phyloP scores from a whole-genome alignment of 2,113 vertebrate genomes.

The Tenrec ecaudatus region DNA sequence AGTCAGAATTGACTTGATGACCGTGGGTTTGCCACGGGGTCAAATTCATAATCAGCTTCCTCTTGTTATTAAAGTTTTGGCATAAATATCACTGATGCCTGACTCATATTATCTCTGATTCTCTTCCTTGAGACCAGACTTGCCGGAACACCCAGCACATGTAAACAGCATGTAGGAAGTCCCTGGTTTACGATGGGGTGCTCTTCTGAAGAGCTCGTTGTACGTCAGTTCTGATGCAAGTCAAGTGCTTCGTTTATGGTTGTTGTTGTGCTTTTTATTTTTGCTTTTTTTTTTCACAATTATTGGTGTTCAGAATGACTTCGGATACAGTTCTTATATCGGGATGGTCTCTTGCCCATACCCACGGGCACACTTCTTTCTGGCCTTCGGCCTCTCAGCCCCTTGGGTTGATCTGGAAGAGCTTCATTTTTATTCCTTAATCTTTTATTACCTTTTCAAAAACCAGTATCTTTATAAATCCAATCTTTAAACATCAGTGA shows the following conservation, averaged over 20 bases:
- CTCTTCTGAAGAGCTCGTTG: not conserved
- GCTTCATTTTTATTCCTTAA: too few species aligned
- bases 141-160: not conserved
- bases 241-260: not conserved
- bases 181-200: not conserved
- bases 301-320: too few species aligned
- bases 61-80: not conserved
- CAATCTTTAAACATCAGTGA: not conserved
- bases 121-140: not conserved
- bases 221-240: not conserved
- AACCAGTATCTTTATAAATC: not conserved
- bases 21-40: too few species aligned
- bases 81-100: not conserved
- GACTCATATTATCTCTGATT: not conserved
- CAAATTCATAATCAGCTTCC: not conserved
- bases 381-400: too few species aligned
- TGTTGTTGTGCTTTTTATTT: too few species aligned
- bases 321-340: too few species aligned
- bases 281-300: not conserved
- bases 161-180: not conserved
- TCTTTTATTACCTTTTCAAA: not conserved
- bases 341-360: too few species aligned
- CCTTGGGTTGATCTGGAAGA: too few species aligned
- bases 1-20: too few species aligned
- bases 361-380: too few species aligned